A percentile compares a stretch with the other conserved stretches of the same genome.
Conservation (phyloP, 2,113 vertebrate species). For the Zapus hudsonius region DNA sequence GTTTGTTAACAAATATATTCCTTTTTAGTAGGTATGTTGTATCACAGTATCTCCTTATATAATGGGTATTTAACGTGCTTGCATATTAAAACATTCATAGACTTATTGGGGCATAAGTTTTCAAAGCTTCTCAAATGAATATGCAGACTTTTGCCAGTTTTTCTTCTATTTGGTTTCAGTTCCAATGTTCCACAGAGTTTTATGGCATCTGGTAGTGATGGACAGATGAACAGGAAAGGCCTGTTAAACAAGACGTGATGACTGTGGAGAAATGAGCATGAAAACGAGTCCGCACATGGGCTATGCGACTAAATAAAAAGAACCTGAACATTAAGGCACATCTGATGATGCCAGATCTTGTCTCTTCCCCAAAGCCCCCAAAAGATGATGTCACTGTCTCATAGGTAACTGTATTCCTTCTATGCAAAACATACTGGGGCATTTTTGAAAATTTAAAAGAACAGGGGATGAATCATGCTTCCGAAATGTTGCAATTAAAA, state of each 20-base stretch:
- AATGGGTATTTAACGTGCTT: neutral
- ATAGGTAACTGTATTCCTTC: neutral
- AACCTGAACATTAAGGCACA: neutral
- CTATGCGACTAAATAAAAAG: neutral
- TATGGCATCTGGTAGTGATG: neutral
- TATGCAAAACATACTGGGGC: neutral
- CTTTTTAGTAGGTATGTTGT: neutral
- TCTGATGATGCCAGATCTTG: neutral
- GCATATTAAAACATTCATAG: neutral
- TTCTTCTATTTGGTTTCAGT: conserved; percentile 9
- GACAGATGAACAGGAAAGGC: neutral
- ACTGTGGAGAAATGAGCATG: neutral
- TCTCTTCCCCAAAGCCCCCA: neutral
- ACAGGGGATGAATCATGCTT: neutral
- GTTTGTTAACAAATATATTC: neutral
- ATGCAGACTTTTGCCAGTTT: neutral
- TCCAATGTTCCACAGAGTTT: neutral
- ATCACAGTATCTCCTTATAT: neutral
- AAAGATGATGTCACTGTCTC: neutral
- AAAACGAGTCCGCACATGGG: neutral
- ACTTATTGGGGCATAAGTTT: neutral
- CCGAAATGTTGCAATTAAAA: neutral
- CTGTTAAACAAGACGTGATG: neutral
- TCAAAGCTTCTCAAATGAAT: neutral
- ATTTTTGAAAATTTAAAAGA: conserved; percentile 10